Conservation (phyloP, 2,113 vertebrate species). For the Chelonoidis abingdonii region DNA sequence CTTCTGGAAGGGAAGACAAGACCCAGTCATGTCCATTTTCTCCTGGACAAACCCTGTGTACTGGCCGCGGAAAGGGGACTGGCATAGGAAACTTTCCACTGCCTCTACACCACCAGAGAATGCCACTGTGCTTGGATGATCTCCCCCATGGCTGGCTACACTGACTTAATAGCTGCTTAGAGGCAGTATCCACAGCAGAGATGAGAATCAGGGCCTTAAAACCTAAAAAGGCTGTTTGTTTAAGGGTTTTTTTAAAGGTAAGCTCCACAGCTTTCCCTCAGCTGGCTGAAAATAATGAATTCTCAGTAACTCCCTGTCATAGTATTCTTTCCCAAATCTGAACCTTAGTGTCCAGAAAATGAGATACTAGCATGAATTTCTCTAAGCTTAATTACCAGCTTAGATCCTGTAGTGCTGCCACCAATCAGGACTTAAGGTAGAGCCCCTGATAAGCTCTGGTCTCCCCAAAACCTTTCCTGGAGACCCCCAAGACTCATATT, state of each 20-base stretch:
- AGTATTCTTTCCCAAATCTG: too few species aligned
- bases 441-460: too few species aligned
- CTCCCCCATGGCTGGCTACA: not conserved
- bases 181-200: not conserved
- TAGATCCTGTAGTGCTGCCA: too few species aligned
- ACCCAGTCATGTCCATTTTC: not conserved
- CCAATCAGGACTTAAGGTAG: too few species aligned
- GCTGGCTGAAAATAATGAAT: not conserved
- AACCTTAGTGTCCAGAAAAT: too few species aligned
- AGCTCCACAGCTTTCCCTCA: not conserved
- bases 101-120: not conserved
- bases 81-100: not conserved
- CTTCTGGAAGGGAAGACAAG: too few species aligned
- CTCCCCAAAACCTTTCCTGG: too few species aligned
- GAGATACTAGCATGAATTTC: too few species aligned
- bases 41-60: not conserved
- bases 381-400: too few species aligned
- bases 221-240: not conserved
- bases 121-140: rapidly evolving
- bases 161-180: not conserved
- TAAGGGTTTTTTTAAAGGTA: not conserved
- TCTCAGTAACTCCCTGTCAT: not conserved
- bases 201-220: not conserved
- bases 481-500: too few species aligned
- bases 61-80: not conserved